Base-by-base conservation (phyloP, 2,888 invertebrate species). In the Philhelius pedissequus region DNA sequence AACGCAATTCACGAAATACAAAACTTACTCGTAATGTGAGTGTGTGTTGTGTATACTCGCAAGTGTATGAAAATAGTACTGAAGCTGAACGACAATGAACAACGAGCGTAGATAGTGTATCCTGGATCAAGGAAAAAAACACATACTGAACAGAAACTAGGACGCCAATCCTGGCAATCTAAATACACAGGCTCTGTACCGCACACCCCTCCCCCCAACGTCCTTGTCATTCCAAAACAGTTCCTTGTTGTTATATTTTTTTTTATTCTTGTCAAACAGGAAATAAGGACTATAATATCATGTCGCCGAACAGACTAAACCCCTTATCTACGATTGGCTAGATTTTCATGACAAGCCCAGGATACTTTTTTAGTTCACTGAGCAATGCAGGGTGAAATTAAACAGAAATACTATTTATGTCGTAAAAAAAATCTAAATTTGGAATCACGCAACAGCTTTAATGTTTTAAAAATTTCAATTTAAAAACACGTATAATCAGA, bases 131-230 rank as follows among this genome's bases (percentile, higher is more conserved):
- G 52, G 48, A 60, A 68, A 27, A 68, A 27, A 82, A 62, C 56
- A 71, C 64, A 52, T 54, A 45, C 13, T 54, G 27, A n/a, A n/a
- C 5, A 70, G 25, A 78, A 84, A 79, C 58, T 79, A 79, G 83
- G 66, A 84, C 83, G 82, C 69, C 78, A 64, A 83, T 83, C 82
- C 73, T 62, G 68, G 43, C 50, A 68, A 68, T 77, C 66, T 68
- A 58, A 66, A 76, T 45, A 71, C 45, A 70, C 27, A 18, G 50
- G 13, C 7, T 56, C n/a, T n/a, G n/a, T n/a, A n/a, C n/a, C n/a
- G n/a, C n/a, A n/a, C n/a, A n/a, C n/a, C n/a, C n/a, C n/a, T n/a
- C n/a, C n/a, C 15, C 11, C 1, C 32, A 18, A 3, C 13, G 4
- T 15, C 8, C 20, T 70, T 50, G 71, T 54, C 81, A 22, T 71